Percentiles rank a stretch among this genome's conserved stretches.
Evolutionary conservation across 2,888 invertebrate species (phyloP).

Genomic region (Drosophila koepferae): DNA sequence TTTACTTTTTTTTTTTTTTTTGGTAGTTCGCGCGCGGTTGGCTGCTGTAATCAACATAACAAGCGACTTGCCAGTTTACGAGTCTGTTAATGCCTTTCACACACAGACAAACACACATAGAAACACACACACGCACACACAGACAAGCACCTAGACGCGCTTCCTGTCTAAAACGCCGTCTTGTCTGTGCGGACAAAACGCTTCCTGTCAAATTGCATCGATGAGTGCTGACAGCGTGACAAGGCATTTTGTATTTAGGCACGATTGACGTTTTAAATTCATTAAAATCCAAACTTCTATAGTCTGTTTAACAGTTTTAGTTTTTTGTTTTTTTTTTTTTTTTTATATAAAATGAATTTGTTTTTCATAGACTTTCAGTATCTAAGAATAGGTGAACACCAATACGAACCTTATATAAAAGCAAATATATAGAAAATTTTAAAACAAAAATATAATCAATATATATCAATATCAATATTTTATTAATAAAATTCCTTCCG

Average conservation of each 20-base stretch:
- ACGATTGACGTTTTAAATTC: neutral
- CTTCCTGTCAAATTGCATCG: constrained; percentile 71
- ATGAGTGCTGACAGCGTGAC: constrained; percentile 47
- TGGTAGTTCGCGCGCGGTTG: constrained; percentile 41
- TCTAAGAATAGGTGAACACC: too few relatives aligned
- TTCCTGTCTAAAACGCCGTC: constrained; percentile 69
- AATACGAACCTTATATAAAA: too few relatives aligned
- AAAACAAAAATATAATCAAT: too few relatives aligned
- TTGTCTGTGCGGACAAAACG: constrained; percentile 63
- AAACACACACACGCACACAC: constrained; percentile 17
- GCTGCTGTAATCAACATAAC: constrained; percentile 76
- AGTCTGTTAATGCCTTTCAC: constrained; percentile 73
- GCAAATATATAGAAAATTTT: too few relatives aligned
- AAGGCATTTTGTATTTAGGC: neutral
- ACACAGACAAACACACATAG: constrained; percentile 33
- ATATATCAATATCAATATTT: too few relatives aligned
- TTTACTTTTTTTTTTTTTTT: constrained; percentile 62
- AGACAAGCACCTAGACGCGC: constrained; percentile 67
- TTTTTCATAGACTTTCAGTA: too few relatives aligned
- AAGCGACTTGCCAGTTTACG: constrained; percentile 79
- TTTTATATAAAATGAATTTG: too few relatives aligned
- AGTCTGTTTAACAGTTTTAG: too few relatives aligned
- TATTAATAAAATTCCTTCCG: too few relatives aligned
- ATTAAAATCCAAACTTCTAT: neutral
- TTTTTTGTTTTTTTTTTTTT: too few relatives aligned